phyloP scores from a whole-genome alignment of 2,113 vertebrate genomes.

The Noctilio leporinus region DNA sequence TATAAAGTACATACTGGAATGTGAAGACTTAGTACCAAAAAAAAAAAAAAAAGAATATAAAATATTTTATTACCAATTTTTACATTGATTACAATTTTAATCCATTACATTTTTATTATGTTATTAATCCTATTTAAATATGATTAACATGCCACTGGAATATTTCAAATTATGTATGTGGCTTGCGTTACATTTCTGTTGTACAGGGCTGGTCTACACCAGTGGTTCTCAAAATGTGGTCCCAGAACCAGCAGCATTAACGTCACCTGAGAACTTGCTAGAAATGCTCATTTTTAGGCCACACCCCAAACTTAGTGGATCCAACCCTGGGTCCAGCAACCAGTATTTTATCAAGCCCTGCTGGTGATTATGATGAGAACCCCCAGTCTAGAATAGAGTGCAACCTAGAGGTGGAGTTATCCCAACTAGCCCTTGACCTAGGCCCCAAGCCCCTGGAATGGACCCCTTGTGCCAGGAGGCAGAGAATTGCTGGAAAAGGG shows the following conservation, averaged over 20 bases:
- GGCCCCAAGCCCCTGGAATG: not conserved
- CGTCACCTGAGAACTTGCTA: not conserved
- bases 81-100: not conserved
- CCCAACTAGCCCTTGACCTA: too few species aligned
- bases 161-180: not conserved
- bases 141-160: not conserved
- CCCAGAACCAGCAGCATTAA: not conserved
- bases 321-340: not conserved
- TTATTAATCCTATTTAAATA: too few species aligned
- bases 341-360: not conserved
- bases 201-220: not conserved
- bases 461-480: not conserved
- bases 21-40: not conserved
- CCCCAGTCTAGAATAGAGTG: not conserved
- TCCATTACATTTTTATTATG: not conserved
- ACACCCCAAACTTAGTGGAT: not conserved
- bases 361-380: not conserved
- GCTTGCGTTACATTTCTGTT: not conserved
- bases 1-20: not conserved
- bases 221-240: not conserved
- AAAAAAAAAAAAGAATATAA: not conserved
- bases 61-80: not conserved
- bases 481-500: not conserved
- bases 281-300: not conserved
- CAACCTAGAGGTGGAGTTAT: not conserved